These are phyloP conservation scores for Orientallactaga sibirica DNA, from an alignment of 2,797 vertebrate genomes.

Conservation along the genomic window DNA sequence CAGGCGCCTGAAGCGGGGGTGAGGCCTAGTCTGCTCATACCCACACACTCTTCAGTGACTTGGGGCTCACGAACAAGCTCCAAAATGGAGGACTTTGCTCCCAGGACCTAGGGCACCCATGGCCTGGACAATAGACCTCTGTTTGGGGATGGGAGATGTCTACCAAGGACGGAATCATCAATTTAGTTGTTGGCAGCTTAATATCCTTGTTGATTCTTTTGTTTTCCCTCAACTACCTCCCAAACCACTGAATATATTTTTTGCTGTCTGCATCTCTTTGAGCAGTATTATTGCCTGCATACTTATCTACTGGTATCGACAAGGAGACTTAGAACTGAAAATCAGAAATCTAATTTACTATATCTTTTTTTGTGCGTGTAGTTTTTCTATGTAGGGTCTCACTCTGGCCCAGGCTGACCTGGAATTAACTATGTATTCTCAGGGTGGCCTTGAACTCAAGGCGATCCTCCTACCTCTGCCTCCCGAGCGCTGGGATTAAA, in stretches of 20 bases:
- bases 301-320: constrained; percentile 98
- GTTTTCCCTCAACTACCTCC: constrained; percentile 96
- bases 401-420: too few species aligned
- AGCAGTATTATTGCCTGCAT: constrained; percentile 93
- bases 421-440: too few species aligned
- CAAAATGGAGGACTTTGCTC: constrained; percentile 94
- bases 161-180: constrained; percentile 96
- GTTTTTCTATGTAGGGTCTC: too few species aligned
- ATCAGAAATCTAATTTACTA: constrained; percentile 98
- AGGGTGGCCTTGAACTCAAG: too few species aligned
- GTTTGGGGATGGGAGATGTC: constrained; percentile 97
- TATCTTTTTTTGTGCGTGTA: constrained; percentile 88
- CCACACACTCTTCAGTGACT: neutral
- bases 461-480: too few species aligned
- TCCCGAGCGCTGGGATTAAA: too few species aligned
- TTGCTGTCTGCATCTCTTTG: constrained; percentile 95
- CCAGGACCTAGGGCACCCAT: constrained; percentile 95
- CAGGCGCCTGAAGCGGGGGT: too few species aligned
- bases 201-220: constrained; percentile 93
- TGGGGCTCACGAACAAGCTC: constrained; percentile 27
- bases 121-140: constrained; percentile 95
- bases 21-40: too few species aligned
- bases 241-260: constrained; percentile 96
- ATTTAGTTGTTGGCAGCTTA: constrained; percentile 93
- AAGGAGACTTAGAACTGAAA: constrained; percentile 98